Evolutionary conservation across 2,113 vertebrate species (phyloP).

Genomic region (Callionymus lyra): DNA sequence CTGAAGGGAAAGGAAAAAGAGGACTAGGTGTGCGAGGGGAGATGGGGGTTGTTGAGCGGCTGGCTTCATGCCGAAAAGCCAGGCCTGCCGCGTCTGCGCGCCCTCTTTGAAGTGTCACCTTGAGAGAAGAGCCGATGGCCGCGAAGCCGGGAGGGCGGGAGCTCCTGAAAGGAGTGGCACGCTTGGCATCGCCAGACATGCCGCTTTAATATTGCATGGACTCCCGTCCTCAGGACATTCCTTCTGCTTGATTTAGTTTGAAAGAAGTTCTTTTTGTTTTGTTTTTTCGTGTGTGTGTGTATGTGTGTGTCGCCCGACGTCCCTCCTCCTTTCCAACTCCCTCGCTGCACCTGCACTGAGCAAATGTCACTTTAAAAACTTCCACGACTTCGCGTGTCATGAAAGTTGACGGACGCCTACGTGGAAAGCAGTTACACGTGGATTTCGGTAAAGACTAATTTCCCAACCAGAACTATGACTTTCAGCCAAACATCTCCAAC

Average conservation of each 20-base stretch:
- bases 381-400: constrained; percentile 27
- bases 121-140: constrained; percentile 71
- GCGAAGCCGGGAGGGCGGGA: constrained; percentile 61
- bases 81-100: constrained; percentile 65
- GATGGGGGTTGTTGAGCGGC: constrained; percentile 38
- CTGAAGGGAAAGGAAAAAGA: constrained; percentile 55
- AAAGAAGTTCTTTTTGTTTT: constrained; percentile 64
- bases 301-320: constrained; percentile 5
- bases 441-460: too few species aligned
- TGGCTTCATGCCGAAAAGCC: constrained; percentile 71
- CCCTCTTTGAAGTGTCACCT: constrained; percentile 91
- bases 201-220: constrained; percentile 75
- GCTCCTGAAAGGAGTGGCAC: constrained; percentile 65
- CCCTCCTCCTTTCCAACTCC: constrained; percentile 28
- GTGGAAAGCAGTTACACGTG: too few species aligned
- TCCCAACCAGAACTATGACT: too few species aligned
- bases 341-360: constrained; percentile 61
- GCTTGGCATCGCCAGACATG: constrained; percentile 70
- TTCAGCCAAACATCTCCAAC: too few species aligned
- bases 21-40: constrained; percentile 36
- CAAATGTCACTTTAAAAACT: constrained; percentile 56
- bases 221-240: constrained; percentile 71
- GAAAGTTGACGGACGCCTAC: constrained; percentile 21
- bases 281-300: too few species aligned
- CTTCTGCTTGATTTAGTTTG: constrained; percentile 73